A percentile compares a stretch with the other conserved stretches of the same genome.
Evolutionary conservation across 2,113 vertebrate species (phyloP).

Genomic region (Myrmecobius fasciatus): DNA sequence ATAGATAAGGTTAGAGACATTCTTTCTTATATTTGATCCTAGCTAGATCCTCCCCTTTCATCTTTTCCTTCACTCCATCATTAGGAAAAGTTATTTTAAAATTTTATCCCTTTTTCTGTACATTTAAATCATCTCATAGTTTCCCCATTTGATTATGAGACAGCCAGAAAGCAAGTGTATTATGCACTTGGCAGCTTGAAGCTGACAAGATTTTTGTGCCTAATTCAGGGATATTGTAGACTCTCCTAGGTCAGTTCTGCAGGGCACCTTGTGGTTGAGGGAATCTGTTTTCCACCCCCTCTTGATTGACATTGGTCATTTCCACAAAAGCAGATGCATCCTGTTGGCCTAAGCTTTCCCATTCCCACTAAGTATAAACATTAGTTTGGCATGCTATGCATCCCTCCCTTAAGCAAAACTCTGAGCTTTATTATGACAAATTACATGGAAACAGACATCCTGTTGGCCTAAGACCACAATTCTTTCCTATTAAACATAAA

Average conservation of each 20-base stretch:
- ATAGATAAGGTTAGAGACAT: no score
- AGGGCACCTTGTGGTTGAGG: background rate
- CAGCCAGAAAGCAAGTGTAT: background rate
- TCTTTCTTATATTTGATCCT: no score
- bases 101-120: background rate
- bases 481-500: background rate
- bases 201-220: background rate
- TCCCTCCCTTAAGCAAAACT: background rate
- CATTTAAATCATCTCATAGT: background rate
- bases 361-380: background rate
- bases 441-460: background rate
- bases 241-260: background rate
- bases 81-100: background rate
- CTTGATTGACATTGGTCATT: background rate
- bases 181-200: background rate
- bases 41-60: background rate
- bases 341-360: background rate
- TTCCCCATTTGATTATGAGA: background rate
- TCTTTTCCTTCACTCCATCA: background rate
- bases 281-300: background rate
- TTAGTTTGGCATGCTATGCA: background rate
- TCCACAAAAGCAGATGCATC: constrained; percentile 1
- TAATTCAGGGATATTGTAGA: background rate
- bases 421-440: background rate
- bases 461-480: background rate